A percentile compares a stretch with the other conserved stretches of the same genome.
Conservation (phyloP, 1,140 invertebrate genomes). For the Drosophila nigrodunni region DNA sequence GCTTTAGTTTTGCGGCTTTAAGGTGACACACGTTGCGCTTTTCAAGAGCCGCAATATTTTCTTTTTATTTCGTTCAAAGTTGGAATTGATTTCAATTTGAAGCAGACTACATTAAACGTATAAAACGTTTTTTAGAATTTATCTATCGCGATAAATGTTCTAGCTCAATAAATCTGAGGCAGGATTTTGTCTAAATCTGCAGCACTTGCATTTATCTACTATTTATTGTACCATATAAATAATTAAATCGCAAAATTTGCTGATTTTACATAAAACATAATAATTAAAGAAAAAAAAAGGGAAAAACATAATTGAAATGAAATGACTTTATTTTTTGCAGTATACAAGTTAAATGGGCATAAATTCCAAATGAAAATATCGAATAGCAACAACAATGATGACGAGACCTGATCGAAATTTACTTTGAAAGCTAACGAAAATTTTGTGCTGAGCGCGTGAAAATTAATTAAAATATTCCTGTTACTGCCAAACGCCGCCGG, state of each 20-base stretch:
- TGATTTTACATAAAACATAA: slow-evolving; percentile 22
- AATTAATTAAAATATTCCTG: slow-evolving; percentile 84
- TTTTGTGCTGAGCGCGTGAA: slow-evolving; percentile 83
- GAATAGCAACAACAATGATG: slow-evolving; percentile 32
- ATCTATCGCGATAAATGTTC: background rate
- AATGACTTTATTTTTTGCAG: slow-evolving; percentile 29
- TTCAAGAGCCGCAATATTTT: background rate
- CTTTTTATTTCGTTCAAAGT: slow-evolving; percentile 17
- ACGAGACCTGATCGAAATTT: slow-evolving; percentile 41
- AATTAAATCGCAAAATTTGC: slow-evolving; percentile 34
- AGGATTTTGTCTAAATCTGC: background rate
- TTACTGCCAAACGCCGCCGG: slow-evolving; percentile 71
- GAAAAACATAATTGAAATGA: background rate
- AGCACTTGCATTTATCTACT: background rate
- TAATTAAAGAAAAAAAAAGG: slow-evolving; percentile 36
- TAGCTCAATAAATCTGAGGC: slow-evolving; percentile 8
- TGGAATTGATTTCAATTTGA: slow-evolving; percentile 12
- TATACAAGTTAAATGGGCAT: slow-evolving; percentile 46
- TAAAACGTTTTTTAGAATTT: background rate
- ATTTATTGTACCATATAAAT: slow-evolving; percentile 7
- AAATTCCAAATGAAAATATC: slow-evolving; percentile 52
- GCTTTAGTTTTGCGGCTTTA: slow-evolving; percentile 39
- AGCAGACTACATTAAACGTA: background rate
- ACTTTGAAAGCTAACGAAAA: slow-evolving; percentile 61
- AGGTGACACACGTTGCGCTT: slow-evolving; percentile 32